Percentiles rank a stretch among this genome's conserved stretches.
Conservation (phyloP, 2,113 vertebrate genomes). For the Noctilio leporinus region DNA sequence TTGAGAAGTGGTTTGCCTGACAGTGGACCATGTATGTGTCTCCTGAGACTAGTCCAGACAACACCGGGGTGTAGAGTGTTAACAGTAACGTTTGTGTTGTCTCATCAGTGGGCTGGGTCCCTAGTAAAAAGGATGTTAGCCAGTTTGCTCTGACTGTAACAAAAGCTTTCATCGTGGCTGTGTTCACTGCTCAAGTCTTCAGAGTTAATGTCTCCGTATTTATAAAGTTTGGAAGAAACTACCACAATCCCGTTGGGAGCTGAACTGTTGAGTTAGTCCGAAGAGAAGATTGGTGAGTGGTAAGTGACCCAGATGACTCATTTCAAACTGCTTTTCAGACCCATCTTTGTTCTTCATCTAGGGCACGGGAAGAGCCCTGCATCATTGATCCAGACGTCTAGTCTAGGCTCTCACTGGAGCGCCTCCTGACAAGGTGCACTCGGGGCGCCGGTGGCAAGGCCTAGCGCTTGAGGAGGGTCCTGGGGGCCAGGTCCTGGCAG, state of each 20-base stretch:
- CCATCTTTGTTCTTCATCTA: conserved; percentile 93
- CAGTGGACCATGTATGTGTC: conserved; percentile 89
- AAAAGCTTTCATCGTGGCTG: conserved; percentile 89
- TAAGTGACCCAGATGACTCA: conserved; percentile 96
- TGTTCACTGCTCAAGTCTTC: conserved; percentile 92
- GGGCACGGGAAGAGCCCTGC: conserved; percentile 95
- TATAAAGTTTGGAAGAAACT: conserved; percentile 96
- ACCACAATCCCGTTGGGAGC: conserved; percentile 91
- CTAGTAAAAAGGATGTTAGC: conserved; percentile 92
- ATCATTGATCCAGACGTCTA: conserved; percentile 94
- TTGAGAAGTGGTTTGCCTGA: conserved; percentile 88
- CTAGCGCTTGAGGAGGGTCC: too few relatives aligned
- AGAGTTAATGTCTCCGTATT: conserved; percentile 93
- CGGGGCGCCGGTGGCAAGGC: too few relatives aligned
- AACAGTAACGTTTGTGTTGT: conserved; percentile 87
- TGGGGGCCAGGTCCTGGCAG: too few relatives aligned
- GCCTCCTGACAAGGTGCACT: too few relatives aligned
- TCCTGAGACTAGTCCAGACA: conserved; percentile 90
- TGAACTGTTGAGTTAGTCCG: conserved; percentile 88
- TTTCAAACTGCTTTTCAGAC: conserved; percentile 94
- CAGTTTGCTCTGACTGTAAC: conserved; percentile 94
- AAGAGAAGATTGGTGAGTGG: conserved; percentile 93
- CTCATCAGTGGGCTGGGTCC: conserved; percentile 85
- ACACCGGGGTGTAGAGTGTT: conserved; percentile 93
- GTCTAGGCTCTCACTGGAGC: conserved; percentile 80